Evolutionary conservation across 2,888 invertebrate genomes (phyloP).

Genomic region (Aphrophora alni): DNA sequence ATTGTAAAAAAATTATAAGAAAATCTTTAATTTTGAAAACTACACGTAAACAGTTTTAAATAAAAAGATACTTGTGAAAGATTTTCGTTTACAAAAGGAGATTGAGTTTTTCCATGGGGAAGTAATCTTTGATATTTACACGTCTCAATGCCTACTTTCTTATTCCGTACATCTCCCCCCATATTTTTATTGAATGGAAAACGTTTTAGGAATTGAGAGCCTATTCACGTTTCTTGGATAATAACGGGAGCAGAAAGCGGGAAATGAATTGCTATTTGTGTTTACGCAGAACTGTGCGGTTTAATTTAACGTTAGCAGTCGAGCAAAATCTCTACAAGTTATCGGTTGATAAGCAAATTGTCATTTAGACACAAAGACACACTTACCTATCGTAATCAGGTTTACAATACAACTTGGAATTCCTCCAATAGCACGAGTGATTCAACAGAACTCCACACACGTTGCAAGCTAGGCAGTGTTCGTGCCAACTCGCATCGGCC

Average conservation of each 20-base stretch:
- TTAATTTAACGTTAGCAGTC: background rate
- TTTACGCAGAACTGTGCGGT: background rate
- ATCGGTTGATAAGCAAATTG: too few species aligned
- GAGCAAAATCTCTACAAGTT: too few species aligned
- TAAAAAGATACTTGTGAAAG: too few species aligned
- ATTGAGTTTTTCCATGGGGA: too few species aligned
- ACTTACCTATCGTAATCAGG: constrained; percentile 93
- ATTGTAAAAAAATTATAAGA: too few species aligned
- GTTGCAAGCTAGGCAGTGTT: constrained; percentile 93
- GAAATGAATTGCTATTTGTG: background rate
- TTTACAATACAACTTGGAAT: constrained; percentile 95
- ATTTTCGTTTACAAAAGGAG: too few species aligned
- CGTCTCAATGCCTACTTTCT: background rate
- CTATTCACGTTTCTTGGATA: background rate
- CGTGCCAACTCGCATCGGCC: constrained; percentile 94
- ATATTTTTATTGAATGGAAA: background rate
- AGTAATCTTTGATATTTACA: background rate
- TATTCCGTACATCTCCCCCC: background rate
- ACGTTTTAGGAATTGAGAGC: background rate
- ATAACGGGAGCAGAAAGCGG: background rate
- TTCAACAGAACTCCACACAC: constrained; percentile 90
- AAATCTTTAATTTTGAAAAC: too few species aligned
- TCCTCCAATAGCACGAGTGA: constrained; percentile 93
- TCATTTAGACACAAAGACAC: too few species aligned
- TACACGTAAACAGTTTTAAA: too few species aligned